A percentile compares a stretch with the other conserved stretches of the same genome.
phyloP scores from a whole-genome alignment of 2,888 invertebrate genomes.

The Acrobeloides nanus region DNA sequence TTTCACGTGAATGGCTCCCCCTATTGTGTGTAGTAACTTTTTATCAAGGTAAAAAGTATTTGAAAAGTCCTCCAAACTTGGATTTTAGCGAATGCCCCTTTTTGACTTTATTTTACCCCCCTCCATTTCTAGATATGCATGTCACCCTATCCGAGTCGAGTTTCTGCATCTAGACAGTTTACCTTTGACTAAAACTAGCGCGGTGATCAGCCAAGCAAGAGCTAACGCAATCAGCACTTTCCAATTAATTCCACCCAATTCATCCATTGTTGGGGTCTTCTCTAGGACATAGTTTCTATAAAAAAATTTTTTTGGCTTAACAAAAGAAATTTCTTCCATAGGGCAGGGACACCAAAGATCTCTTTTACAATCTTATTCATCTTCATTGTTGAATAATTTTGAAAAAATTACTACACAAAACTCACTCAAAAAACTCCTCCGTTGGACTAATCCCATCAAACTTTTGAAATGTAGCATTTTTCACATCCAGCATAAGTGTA shows the following conservation, averaged over 20 bases:
- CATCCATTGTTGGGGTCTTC: constrained; percentile 25
- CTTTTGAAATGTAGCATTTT: not conserved
- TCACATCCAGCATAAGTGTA: constrained; percentile 1
- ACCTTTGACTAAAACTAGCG: constrained; percentile 39
- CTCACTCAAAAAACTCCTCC: constrained; percentile 38
- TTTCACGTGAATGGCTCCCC: too few species aligned
- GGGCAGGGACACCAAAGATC: too few species aligned
- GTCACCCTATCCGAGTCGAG: too few species aligned
- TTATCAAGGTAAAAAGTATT: too few species aligned
- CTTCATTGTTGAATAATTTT: too few species aligned
- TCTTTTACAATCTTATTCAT: too few species aligned
- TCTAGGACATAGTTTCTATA: constrained; percentile 34
- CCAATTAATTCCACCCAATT: constrained; percentile 30
- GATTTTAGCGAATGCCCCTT: too few species aligned
- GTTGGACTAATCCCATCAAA: constrained; percentile 24
- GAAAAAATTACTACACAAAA: constrained; percentile 4
- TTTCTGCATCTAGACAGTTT: too few species aligned
- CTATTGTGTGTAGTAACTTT: too few species aligned
- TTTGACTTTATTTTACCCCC: too few species aligned
- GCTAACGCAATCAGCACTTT: constrained; percentile 28
- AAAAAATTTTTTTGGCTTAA: constrained; percentile 7
- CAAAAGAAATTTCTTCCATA: not conserved
- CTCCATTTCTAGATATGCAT: too few species aligned
- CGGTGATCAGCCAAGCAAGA: constrained; percentile 36
- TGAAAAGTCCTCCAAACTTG: too few species aligned